A percentile compares a stretch with the other conserved stretches of the same genome.
These are phyloP conservation scores for Clarias macrocephalus DNA, from an alignment of 2,113 vertebrate species.

Conservation along the genomic window DNA sequence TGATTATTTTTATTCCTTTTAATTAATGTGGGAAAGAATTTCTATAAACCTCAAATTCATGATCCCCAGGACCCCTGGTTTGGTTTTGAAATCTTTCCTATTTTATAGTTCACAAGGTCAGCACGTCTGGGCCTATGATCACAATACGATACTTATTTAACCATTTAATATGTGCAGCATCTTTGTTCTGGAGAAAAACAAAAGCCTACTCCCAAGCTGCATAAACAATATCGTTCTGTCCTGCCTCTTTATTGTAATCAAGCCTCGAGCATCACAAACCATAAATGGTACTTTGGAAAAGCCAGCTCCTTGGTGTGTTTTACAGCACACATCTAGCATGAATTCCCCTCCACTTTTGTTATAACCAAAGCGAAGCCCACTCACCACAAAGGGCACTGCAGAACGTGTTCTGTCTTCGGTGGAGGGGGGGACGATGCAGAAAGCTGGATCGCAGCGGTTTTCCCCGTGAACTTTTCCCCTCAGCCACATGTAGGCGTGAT, in stretches of 20 bases:
- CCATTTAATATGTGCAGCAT: not conserved
- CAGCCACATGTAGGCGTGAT: conserved; percentile 43
- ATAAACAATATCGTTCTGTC: conserved; percentile 22
- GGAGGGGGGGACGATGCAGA: conserved; percentile 34
- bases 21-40: no score
- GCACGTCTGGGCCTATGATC: not conserved
- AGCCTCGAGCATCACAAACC: conserved; percentile 30
- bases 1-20: no score
- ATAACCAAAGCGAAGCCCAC: conserved; percentile 43
- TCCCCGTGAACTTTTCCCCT: conserved; percentile 51
- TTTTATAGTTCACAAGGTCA: no score
- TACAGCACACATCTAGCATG: conserved; percentile 14
- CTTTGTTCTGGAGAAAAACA: conserved; percentile 22
- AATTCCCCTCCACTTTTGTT: conserved; percentile 38
- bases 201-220: not conserved
- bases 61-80: no score
- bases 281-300: conserved; percentile 30
- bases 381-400: conserved; percentile 52
- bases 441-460: conserved; percentile 40
- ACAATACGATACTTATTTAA: not conserved
- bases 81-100: no score
- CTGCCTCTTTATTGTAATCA: conserved; percentile 6
- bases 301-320: conserved; percentile 23
- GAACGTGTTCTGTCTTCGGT: conserved; percentile 61
- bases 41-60: no score